Base-by-base conservation (phyloP, 2,113 vertebrate species). In the Acrocephalus kingi region DNA sequence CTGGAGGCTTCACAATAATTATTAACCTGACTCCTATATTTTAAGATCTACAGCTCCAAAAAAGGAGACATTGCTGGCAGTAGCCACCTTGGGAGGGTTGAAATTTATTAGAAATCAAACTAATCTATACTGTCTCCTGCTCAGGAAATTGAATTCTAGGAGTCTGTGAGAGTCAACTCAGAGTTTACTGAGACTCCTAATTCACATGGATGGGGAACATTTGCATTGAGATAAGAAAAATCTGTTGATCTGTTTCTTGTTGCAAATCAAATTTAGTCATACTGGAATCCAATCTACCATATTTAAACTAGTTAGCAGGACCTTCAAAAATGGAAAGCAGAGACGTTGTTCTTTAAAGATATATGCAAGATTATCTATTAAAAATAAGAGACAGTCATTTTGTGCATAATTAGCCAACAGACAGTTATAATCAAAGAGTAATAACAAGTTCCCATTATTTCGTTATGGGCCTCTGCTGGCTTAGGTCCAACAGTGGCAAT, bases 21-120 rank as follows among this genome's bases (percentile, higher is more conserved):
- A 97, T 94, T 96, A 95, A 94, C n/a, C 78, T 89, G 43, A 77
- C 84, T 94, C 61, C 66, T 82, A 48, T 87, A 78, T 95, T 95
- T 94, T 85, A 95, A 93, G 80, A 91, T 58, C 75, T 91, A 89
- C 86, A 66, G 66, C 72, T 96, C 79, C 85, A 67, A 78, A 93
- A 80, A 62, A 85, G 67, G 64, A 96, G 87, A 58, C 46, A 86
- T 51, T 84, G 52, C 75, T 95, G 79, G 74, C 89, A 90, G 69
- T 55, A 79, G 68, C 66, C 80, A 90, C 79, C 85, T 93, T 85
- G 67, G 41, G 74, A 97, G 24, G 20, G 77, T 90, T 63, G 80
- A 88, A 79, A 94, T 97, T 95, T 94, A 89, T 96, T 94, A 93
- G 78, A 93, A 96, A 96, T 96, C 93, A 92, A 93, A 93, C 72